Evolutionary conservation across 2,888 invertebrate species (phyloP).

Genomic region (Salpingus planirostris): DNA sequence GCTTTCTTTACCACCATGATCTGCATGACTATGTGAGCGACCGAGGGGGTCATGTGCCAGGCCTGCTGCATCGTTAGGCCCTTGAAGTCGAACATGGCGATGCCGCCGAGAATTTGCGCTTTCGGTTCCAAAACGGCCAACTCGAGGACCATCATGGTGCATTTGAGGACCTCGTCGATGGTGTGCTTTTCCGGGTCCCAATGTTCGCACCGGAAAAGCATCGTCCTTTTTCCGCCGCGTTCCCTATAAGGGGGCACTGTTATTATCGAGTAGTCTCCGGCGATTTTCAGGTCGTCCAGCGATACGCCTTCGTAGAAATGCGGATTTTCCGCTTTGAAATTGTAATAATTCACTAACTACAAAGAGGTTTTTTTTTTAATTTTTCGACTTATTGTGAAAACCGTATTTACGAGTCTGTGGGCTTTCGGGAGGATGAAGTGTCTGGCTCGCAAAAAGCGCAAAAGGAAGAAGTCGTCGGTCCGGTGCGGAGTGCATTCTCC

Average conservation of each 20-base stretch:
- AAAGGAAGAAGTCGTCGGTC: slow-evolving; percentile 63
- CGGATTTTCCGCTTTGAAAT: slow-evolving; percentile 62
- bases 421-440: slow-evolving; percentile 61
- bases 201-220: slow-evolving; percentile 63
- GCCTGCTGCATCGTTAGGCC: slow-evolving; percentile 60
- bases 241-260: slow-evolving; percentile 67
- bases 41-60: slow-evolving; percentile 61
- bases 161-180: slow-evolving; percentile 61
- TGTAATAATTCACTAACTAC: slow-evolving; percentile 63
- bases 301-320: slow-evolving; percentile 56
- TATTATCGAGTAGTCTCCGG: slow-evolving; percentile 60
- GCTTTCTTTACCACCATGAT: slow-evolving; percentile 59
- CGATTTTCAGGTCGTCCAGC: slow-evolving; percentile 51
- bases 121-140: slow-evolving; percentile 62
- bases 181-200: slow-evolving; percentile 62
- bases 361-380: slow-evolving; percentile 22
- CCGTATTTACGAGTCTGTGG: slow-evolving; percentile 58
- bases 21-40: slow-evolving; percentile 57
- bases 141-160: slow-evolving; percentile 59
- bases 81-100: slow-evolving; percentile 65
- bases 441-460: slow-evolving; percentile 64
- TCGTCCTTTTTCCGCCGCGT: slow-evolving; percentile 59
- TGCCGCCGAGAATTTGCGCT: slow-evolving; percentile 66
- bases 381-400: not conserved
- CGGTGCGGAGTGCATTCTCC: slow-evolving; percentile 64